Base-by-base conservation (phyloP, 2,113 vertebrate genomes). In the Siniperca chuatsi region DNA sequence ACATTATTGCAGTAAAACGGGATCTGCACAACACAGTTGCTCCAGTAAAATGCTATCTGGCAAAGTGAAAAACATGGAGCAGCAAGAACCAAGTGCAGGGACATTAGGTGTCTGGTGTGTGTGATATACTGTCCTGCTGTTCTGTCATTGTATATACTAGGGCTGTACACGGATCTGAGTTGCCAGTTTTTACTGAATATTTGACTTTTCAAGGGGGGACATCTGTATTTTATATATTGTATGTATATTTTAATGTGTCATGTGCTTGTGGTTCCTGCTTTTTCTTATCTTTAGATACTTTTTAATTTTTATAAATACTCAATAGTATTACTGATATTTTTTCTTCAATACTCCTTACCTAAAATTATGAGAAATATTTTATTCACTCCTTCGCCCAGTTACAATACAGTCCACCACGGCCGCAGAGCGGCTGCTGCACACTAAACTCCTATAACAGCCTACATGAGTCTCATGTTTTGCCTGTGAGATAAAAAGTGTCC, bases 1-100 rank as follows among this genome's bases (percentile, higher is more conserved):
- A 88, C 78, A 72, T 89, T 89, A 70, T 77, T 85, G 71, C 61
- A 65, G 81, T 46, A 77, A 83, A 88, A 75, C 70, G n/a, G 87
- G 67, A 85, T 84, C 77, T 75, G 29, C 29, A 29, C 29, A 29
- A 29, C 29, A 29, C 29, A 29, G 29, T 29, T 29, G 29, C 29
- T 29, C 29, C 29, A 29, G 29, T 29, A 29, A 29, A 29, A 29
- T 29, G 29, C 29, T 29, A 29, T 1, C 29, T 29, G 29, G 29
- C 29, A 29, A 29, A 29, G 29, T 29, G 29, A 29, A 29, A 29
- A 29, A 29, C 29, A 29, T 29, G 29, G 29, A 29, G 29, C 29
- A 29, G 29, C 29, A 29, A 29, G 29, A 29, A 29, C 1, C 1
- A 29, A 29, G 29, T 29, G 29, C 29, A 29, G 29, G 29, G 29